Evolutionary conservation across 1,140 invertebrate species (phyloP).

Genomic region (Drosophila jambulina): DNA sequence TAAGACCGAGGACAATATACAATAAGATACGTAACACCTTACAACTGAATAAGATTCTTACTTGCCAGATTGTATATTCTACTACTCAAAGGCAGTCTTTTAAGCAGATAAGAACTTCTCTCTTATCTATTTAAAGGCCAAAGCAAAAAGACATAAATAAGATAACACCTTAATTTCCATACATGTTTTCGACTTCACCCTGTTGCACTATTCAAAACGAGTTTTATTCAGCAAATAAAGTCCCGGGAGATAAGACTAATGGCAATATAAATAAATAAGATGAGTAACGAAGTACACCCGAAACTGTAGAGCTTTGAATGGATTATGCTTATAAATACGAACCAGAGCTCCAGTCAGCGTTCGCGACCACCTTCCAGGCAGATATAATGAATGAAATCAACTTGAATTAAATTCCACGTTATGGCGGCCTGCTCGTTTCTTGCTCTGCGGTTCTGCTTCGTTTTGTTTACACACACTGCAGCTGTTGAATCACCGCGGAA

Average conservation of each 20-base stretch:
- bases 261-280: neutral
- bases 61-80: no score
- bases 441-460: conserved; percentile 33
- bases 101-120: neutral
- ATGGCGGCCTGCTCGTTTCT: conserved; percentile 14
- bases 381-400: conserved; percentile 43
- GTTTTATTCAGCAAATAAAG: conserved; percentile 2
- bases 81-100: neutral
- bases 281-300: neutral
- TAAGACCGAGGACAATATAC: neutral
- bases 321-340: conserved; percentile 4
- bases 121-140: neutral
- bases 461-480: conserved; percentile 46
- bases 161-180: neutral
- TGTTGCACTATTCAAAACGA: neutral
- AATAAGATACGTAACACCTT: neutral
- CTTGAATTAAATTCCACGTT: conserved; percentile 29
- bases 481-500: conserved; percentile 43
- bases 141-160: neutral
- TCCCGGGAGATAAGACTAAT: conserved; percentile 4
- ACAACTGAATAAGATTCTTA: neutral
- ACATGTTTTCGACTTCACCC: neutral
- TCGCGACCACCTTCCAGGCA: conserved; percentile 1
- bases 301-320: neutral
- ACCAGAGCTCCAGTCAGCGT: conserved; percentile 7